Evolutionary conservation across 2,888 invertebrate species (phyloP).

Genomic region (Cremastinae sp.): DNA sequence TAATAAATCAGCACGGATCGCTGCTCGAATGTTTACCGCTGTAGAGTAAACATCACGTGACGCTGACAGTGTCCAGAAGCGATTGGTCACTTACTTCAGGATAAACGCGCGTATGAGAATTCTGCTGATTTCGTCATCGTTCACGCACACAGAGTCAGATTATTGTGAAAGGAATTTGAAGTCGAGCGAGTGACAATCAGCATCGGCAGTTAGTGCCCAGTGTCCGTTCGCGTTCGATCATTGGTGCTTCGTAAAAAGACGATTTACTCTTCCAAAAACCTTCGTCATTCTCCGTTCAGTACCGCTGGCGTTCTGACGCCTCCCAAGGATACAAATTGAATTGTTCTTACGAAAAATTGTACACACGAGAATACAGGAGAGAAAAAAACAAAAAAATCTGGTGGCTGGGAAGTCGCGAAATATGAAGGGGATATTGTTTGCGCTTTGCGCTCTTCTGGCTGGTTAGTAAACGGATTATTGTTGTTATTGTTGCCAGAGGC

Average conservation of each 20-base stretch:
- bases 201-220: not conserved
- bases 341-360: constrained; percentile 18
- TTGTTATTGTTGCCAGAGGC: constrained; percentile 12
- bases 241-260: constrained; percentile 25
- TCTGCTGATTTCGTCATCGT: not conserved
- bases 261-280: not conserved
- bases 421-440: constrained; percentile 78
- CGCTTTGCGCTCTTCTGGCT: constrained; percentile 80
- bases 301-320: constrained; percentile 10
- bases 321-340: constrained; percentile 4
- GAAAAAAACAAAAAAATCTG: constrained; percentile 12
- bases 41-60: constrained; percentile 37
- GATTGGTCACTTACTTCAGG: constrained; percentile 19
- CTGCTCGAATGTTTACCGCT: not conserved
- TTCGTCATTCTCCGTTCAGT: constrained; percentile 36
- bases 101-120: not conserved
- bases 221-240: constrained; percentile 42
- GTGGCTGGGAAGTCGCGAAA: constrained; percentile 60
- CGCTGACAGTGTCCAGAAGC: not conserved
- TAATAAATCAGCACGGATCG: not conserved
- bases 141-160: not conserved
- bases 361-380: not conserved
- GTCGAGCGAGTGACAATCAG: constrained; percentile 2
- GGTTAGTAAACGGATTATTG: constrained; percentile 75
- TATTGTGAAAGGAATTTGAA: constrained; percentile 33